These are phyloP conservation scores for Virgularia gustaviana DNA, from an alignment of 92 coral and sea anemone genomes.

Conservation along the genomic window DNA sequence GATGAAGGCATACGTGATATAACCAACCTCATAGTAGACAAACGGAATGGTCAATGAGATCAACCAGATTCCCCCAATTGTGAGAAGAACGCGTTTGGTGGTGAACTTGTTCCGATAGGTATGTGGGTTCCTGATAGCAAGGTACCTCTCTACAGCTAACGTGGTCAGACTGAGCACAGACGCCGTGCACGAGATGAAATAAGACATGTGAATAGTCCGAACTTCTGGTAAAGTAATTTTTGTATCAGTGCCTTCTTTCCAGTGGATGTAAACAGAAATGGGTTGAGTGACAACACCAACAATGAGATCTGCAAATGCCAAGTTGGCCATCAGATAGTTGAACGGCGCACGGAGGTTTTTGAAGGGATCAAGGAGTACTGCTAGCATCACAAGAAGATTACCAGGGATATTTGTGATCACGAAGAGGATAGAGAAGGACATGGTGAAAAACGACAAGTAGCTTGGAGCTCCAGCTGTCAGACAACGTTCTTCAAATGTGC, in stretches of 20 bases:
- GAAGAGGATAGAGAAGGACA: constrained; percentile 23
- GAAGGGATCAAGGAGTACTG: constrained; percentile 44
- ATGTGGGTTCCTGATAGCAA: constrained; percentile 73
- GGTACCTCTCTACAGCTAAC: constrained; percentile 74
- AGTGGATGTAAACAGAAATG: constrained; percentile 12
- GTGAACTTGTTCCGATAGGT: constrained; percentile 59
- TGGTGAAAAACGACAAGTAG: constrained; percentile 38
- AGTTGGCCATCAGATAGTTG: constrained; percentile 42
- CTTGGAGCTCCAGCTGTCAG: constrained; percentile 34
- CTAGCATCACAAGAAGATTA: constrained; percentile 49
- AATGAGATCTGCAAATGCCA: constrained; percentile 47
- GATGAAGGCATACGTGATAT: constrained; percentile 64
- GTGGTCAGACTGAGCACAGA: constrained; percentile 84
- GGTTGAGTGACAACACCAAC: constrained; percentile 44
- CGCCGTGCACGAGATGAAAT: constrained; percentile 72
- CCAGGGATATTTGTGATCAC: constrained; percentile 46
- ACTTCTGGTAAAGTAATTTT: background rate
- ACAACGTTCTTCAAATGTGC: constrained; percentile 28
- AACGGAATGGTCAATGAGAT: constrained; percentile 69
- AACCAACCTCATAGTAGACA: constrained; percentile 60
- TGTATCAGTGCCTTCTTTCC: constrained; percentile 29
- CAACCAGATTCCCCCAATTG: constrained; percentile 66
- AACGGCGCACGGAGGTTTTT: constrained; percentile 46
- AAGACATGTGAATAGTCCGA: constrained; percentile 50
- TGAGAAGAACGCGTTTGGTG: constrained; percentile 60